Evolutionary conservation across 2,888 invertebrate genomes (phyloP), one percentile per base, ranked within the genome.

Genomic region (Daptonema setosum): DNA sequence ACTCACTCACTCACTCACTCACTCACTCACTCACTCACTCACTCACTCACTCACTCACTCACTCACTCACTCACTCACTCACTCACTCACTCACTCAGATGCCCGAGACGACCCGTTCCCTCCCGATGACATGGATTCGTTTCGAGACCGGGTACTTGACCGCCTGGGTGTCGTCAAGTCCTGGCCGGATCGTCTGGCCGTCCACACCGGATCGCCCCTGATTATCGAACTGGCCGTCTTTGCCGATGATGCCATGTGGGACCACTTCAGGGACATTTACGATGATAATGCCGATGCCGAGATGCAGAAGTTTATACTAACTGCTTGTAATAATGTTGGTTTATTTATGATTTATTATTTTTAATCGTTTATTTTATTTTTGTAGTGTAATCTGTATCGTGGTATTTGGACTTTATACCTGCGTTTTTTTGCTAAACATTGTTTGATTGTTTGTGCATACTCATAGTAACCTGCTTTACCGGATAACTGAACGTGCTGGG

Each of bases 201-300:
- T 41, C 25, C 2, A 1, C 30, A 56, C 60, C 14, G 59, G 55
- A 2, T 58, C 59, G 25, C 58, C 57, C 22, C 59, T 66, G 24
- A 62, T 60, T 1, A 62, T 67, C 26, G 67, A 67, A 52, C 55
- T 67, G 52, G 67, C 63, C 0, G 63, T 67, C 1, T 67, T 67
- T 54, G 65, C 64, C 2, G 67, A 67, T 55, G 65, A 67, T 50
- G 63, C 63, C 2, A 63, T 67, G 66, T 66, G 66, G 66, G 58
- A 59, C 1, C 65, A 65, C 58, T 66, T 66, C 48, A 54, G 55
- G 48, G 56, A 61, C 28, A 58, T 65, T 50, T 64, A 66, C 58
- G 63, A 61, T 24, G 56, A 52, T 20, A 55, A 58, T 2, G 65
- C 66, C 0, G 64, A 65, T 22, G 61, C 58, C 0, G 64, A 67